These are phyloP conservation scores for Sialis lutaria DNA, from an alignment of 2,888 invertebrate genomes.

Conservation along the genomic window DNA sequence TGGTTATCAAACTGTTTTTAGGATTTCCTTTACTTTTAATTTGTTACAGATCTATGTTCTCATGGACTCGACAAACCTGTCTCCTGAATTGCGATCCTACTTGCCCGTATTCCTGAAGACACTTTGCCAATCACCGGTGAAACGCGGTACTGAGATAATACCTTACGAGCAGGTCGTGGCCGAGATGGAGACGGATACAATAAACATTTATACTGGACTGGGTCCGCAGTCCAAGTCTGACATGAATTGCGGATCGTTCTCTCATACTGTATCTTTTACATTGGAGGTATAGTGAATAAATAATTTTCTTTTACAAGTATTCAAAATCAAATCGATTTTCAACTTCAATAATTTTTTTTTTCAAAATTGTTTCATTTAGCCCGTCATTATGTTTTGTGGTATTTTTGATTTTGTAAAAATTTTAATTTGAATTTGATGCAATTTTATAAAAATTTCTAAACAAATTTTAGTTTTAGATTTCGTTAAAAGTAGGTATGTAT, in stretches of 20 bases:
- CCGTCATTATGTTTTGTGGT: no score
- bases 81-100: conserved; percentile 44
- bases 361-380: no score
- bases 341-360: conserved; percentile 5
- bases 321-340: background rate
- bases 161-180: conserved; percentile 58
- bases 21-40: no score
- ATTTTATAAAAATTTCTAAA: no score
- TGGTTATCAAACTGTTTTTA: no score
- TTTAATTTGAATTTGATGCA: no score
- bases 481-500: no score
- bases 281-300: conserved; percentile 36
- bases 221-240: conserved; percentile 40
- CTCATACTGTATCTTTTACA: conserved; percentile 43
- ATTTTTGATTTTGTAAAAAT: no score
- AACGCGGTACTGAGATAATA: conserved; percentile 34
- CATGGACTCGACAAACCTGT: conserved; percentile 47
- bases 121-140: conserved; percentile 57
- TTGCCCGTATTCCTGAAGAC: conserved; percentile 59
- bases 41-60: conserved; percentile 46
- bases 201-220: conserved; percentile 38
- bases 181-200: conserved; percentile 57
- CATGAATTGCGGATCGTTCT: conserved; percentile 58
- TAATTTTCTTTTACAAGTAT: background rate
- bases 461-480: no score